phyloP scores from a whole-genome alignment of 2,113 vertebrate species.

The Macquaria ambigua region DNA sequence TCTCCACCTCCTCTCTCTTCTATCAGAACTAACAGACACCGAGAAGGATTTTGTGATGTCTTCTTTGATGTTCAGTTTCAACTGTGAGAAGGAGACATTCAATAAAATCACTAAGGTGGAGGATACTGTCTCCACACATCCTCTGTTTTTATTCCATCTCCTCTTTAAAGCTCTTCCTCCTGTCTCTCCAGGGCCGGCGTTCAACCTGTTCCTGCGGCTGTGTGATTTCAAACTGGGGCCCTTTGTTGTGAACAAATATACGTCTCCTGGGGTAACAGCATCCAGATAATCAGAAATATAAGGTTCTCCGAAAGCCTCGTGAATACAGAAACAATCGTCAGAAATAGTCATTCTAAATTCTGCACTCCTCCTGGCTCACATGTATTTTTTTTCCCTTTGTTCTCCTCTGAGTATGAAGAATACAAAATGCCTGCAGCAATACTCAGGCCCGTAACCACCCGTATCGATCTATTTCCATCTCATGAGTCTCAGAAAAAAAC shows the following conservation, averaged over 20 bases:
- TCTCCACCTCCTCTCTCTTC: constrained; percentile 9
- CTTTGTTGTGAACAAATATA: constrained; percentile 89
- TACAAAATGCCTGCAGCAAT: constrained; percentile 52
- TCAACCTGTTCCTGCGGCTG: constrained; percentile 89
- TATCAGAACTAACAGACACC: constrained; percentile 34
- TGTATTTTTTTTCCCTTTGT: constrained; percentile 35
- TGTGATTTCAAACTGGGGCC: constrained; percentile 88
- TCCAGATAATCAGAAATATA: constrained; percentile 71
- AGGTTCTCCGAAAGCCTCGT: constrained; percentile 50
- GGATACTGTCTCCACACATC: constrained; percentile 44
- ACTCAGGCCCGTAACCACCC: constrained; percentile 47
- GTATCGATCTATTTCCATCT: constrained; percentile 62
- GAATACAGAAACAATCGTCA: constrained; percentile 56
- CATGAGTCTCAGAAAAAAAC: constrained; percentile 54
- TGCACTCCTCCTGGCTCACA: constrained; percentile 32
- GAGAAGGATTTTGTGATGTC: constrained; percentile 28
- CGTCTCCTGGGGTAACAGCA: constrained; percentile 87
- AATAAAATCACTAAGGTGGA: constrained; percentile 51
- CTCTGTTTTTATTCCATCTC: constrained; percentile 44
- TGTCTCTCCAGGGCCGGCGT: constrained; percentile 86
- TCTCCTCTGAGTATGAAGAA: constrained; percentile 49
- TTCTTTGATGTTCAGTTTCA: constrained; percentile 56
- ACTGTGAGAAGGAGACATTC: constrained; percentile 29
- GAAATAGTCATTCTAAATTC: constrained; percentile 53
- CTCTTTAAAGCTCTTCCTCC: constrained; percentile 60